phyloP scores from a whole-genome alignment of 1,140 invertebrate genomes.

The Rhysida immarginata region DNA sequence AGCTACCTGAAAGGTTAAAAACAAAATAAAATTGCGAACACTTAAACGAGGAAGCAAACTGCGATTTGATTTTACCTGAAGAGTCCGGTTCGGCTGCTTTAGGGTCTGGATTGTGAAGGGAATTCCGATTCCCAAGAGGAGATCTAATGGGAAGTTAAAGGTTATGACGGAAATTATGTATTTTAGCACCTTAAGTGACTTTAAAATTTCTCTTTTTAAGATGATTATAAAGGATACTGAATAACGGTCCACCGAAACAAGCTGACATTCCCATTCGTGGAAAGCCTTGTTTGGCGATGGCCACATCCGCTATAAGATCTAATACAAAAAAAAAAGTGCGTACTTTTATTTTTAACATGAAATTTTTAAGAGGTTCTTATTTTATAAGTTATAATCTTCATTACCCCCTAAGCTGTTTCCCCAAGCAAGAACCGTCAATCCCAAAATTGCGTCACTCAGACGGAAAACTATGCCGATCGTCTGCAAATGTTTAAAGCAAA shows the following conservation, averaged over 20 bases:
- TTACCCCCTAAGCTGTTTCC: constrained; percentile 50
- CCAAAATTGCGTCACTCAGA: constrained; percentile 46
- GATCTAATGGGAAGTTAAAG: constrained; percentile 23
- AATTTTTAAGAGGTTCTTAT: too few relatives aligned
- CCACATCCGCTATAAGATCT: constrained; percentile 49
- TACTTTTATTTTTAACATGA: too few relatives aligned
- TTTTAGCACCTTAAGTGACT: constrained; percentile 5
- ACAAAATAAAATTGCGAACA: background rate
- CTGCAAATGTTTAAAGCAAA: constrained; percentile 21
- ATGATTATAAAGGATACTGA: constrained; percentile 37
- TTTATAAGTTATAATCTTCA: background rate
- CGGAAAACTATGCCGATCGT: constrained; percentile 42
- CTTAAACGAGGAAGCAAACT: constrained; percentile 10
- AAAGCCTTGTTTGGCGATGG: constrained; percentile 45
- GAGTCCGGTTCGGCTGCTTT: too few relatives aligned
- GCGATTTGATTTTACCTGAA: constrained; percentile 23
- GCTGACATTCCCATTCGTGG: constrained; percentile 51
- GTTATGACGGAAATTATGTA: background rate
- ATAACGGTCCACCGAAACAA: constrained; percentile 51
- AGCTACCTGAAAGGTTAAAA: constrained; percentile 25
- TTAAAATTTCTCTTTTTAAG: constrained; percentile 9
- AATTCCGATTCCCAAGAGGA: constrained; percentile 39
- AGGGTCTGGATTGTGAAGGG: constrained; percentile 40
- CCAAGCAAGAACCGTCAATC: constrained; percentile 52
- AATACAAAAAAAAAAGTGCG: constrained; percentile 19